phyloP scores from a whole-genome alignment of 2,797 vertebrate species.

The Champsocephalus gunnari region DNA sequence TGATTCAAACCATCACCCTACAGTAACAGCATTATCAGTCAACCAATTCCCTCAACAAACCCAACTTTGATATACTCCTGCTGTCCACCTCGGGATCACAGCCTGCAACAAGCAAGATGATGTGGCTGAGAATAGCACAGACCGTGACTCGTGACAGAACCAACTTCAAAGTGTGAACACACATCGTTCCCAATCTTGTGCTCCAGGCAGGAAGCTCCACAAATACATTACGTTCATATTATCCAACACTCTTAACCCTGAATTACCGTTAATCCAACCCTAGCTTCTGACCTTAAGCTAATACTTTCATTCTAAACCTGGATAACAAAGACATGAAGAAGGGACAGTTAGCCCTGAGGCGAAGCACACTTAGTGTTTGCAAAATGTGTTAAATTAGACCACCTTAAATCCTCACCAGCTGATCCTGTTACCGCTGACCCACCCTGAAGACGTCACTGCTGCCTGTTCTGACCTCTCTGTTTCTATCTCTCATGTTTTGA shows the following conservation, averaged over 20 bases:
- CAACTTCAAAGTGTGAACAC: slow-evolving; percentile 28
- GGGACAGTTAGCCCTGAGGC: slow-evolving; percentile 16
- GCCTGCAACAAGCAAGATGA: slow-evolving; percentile 27
- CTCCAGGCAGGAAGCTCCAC: not conserved
- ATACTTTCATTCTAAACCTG: slow-evolving; percentile 39
- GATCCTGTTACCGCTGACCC: slow-evolving; percentile 52
- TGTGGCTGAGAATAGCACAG: slow-evolving; percentile 58
- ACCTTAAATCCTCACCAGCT: slow-evolving; percentile 62
- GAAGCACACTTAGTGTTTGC: slow-evolving; percentile 29
- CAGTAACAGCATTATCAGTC: slow-evolving; percentile 14
- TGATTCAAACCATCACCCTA: slow-evolving; percentile 33
- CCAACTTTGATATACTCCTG: slow-evolving; percentile 12
- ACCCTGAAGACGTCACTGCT: slow-evolving; percentile 45
- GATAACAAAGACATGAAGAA: slow-evolving; percentile 35
- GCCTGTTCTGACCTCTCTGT: slow-evolving; percentile 35
- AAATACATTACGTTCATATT: slow-evolving; percentile 29
- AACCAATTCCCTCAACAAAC: slow-evolving; percentile 34
- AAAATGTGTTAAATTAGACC: slow-evolving; percentile 57
- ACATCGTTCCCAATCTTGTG: slow-evolving; percentile 13
- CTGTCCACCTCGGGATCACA: slow-evolving; percentile 27
- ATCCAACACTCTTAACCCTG: slow-evolving; percentile 7
- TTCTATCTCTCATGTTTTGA: slow-evolving; percentile 49
- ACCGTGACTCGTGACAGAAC: slow-evolving; percentile 48
- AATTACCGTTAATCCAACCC: slow-evolving; percentile 15
- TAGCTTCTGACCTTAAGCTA: slow-evolving; percentile 23